A percentile compares a stretch with the other conserved stretches of the same genome.
Evolutionary conservation across 2,797 vertebrate genomes (phyloP).

Genomic region (Dromococcyx pavoninus): DNA sequence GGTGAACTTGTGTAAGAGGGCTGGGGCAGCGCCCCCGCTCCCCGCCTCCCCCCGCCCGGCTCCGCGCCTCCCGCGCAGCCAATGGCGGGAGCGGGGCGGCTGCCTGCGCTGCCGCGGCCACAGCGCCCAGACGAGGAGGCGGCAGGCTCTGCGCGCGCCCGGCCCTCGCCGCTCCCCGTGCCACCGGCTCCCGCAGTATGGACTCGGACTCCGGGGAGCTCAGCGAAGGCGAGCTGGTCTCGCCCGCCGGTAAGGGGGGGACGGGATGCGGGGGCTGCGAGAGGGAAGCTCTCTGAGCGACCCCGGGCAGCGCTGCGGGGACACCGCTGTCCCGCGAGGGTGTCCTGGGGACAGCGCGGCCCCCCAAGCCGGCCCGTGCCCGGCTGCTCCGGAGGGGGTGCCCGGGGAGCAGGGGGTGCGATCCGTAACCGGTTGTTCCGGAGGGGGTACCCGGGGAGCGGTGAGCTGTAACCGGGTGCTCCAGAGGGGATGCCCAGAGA

Average conservation of each 20-base stretch:
- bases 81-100: constrained; percentile 25
- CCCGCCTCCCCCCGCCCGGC: constrained; percentile 33
- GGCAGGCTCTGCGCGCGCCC: not conserved
- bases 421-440: too few species aligned
- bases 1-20: too few species aligned
- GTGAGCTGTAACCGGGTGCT: too few species aligned
- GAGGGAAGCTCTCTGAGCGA: too few species aligned
- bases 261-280: too few species aligned
- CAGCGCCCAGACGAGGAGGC: not conserved
- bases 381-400: too few species aligned
- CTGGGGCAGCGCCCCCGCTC: constrained; percentile 8
- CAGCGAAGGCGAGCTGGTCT: constrained; percentile 89
- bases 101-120: not conserved
- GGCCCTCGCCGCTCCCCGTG: not conserved
- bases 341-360: too few species aligned
- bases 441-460: too few species aligned
- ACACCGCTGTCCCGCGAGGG: too few species aligned
- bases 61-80: constrained; percentile 35
- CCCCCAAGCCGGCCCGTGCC: too few species aligned
- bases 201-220: constrained; percentile 96
- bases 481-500: too few species aligned
- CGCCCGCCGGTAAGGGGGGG: constrained; percentile 83
- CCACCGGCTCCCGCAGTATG: constrained; percentile 79
- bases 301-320: not conserved
- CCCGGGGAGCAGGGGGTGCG: not conserved